phyloP scores from a whole-genome alignment of 2,113 vertebrate species.

The Callorhinus ursinus region DNA sequence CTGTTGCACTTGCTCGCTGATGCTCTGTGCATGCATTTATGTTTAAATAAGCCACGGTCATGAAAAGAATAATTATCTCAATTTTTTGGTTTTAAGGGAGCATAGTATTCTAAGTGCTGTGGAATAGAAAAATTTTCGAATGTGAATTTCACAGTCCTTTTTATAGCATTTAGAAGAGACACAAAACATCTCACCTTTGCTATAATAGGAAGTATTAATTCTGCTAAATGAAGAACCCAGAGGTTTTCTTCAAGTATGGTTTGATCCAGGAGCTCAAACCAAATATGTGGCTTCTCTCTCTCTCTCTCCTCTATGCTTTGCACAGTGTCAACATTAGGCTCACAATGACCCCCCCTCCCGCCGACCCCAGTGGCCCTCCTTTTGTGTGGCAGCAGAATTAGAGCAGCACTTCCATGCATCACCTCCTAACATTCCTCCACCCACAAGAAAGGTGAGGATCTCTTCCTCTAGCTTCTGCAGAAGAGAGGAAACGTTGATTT shows the following conservation, averaged over 20 bases:
- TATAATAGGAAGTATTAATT: not conserved
- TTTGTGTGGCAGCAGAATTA: not conserved
- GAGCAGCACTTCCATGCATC: not conserved
- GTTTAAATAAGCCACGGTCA: not conserved
- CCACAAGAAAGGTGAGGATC: not conserved
- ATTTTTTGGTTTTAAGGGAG: not conserved
- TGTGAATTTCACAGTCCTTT: not conserved
- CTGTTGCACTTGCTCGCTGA: not conserved
- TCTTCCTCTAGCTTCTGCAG: not conserved
- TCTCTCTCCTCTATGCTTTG: not conserved
- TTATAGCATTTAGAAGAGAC: not conserved
- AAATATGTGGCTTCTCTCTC: not conserved
- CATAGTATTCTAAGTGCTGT: not conserved
- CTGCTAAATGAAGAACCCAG: not conserved
- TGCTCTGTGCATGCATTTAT: not conserved
- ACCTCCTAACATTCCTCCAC: not conserved
- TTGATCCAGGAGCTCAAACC: conserved; percentile 16
- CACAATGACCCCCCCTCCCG: not conserved
- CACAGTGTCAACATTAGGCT: not conserved
- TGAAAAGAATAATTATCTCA: not conserved
- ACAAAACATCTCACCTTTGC: not conserved
- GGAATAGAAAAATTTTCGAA: not conserved
- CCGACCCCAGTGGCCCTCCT: not conserved
- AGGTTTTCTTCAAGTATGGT: not conserved
- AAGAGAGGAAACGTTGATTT: not conserved